Conservation (phyloP, 30 jellyfish, hydroid and myxozoan species). For the Pelagia noctiluca region DNA sequence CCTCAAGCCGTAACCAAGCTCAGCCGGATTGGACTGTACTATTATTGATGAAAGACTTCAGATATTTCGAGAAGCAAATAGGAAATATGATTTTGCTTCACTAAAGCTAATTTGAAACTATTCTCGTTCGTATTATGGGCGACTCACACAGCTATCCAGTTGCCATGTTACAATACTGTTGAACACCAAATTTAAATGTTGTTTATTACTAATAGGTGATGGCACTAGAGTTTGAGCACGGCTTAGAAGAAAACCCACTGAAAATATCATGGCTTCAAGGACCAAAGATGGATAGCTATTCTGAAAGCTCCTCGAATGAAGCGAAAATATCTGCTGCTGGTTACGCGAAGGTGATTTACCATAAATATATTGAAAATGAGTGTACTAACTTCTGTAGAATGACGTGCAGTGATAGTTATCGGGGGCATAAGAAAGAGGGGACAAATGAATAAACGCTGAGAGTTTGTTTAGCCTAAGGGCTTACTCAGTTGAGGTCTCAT, state of each 20-base stretch:
- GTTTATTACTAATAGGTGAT: constrained; percentile 34
- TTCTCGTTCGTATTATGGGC: too few relatives aligned
- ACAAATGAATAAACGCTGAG: too few relatives aligned
- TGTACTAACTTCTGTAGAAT: neutral
- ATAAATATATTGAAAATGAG: too few relatives aligned
- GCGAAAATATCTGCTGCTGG: neutral
- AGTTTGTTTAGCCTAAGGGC: too few relatives aligned
- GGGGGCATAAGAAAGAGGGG: too few relatives aligned
- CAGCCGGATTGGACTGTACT: too few relatives aligned
- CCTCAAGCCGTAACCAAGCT: too few relatives aligned
- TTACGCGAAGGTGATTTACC: neutral
- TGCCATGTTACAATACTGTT: neutral
- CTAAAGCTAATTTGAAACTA: neutral
- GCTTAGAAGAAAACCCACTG: constrained; percentile 75
- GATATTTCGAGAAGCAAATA: too few relatives aligned
- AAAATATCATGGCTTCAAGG: constrained; percentile 74
- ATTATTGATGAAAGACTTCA: too few relatives aligned
- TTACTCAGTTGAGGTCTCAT: too few relatives aligned
- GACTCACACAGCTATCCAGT: too few relatives aligned
- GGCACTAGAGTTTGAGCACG: constrained; percentile 92
- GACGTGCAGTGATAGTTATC: neutral
- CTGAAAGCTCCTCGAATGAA: neutral
- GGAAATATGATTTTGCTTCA: neutral
- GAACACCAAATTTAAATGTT: neutral
- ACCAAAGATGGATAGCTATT: neutral